phyloP scores from a whole-genome alignment of 2,888 invertebrate species.

The Suillia variegata region DNA sequence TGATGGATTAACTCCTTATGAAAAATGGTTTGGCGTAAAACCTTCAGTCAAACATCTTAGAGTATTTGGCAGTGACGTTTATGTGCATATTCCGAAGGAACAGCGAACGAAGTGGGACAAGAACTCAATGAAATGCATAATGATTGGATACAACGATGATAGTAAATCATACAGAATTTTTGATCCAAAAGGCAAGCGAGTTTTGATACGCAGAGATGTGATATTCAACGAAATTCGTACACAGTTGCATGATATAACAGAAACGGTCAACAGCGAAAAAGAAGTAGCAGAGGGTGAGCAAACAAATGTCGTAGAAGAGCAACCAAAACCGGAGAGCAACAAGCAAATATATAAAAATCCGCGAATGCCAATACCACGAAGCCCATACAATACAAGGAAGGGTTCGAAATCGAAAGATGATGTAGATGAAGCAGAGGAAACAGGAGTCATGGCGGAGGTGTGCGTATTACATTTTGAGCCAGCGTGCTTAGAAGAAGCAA shows the following conservation, averaged over 20 bases:
- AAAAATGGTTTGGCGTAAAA: constrained; percentile 32
- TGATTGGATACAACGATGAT: constrained; percentile 14
- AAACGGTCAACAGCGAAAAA: no score
- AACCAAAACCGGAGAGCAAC: neutral
- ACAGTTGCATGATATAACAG: neutral
- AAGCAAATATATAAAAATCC: constrained; percentile 15
- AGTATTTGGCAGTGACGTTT: constrained; percentile 23
- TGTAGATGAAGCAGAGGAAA: constrained; percentile 1
- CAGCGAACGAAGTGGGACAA: constrained; percentile 17
- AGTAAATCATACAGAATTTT: constrained; percentile 7
- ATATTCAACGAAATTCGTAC: constrained; percentile 16
- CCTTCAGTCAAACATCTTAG: constrained; percentile 26
- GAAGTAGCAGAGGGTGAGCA: neutral
- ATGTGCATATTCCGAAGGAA: constrained; percentile 21
- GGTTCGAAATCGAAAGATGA: constrained; percentile 3
- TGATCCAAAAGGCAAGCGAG: constrained; percentile 7
- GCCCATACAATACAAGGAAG: constrained; percentile 8
- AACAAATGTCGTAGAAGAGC: neutral
- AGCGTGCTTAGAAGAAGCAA: constrained; percentile 15
- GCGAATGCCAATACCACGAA: constrained; percentile 14
- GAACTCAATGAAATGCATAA: constrained; percentile 17
- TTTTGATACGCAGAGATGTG: constrained; percentile 21
- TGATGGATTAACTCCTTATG: constrained; percentile 31
- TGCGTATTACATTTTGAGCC: constrained; percentile 18
- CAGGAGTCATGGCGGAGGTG: constrained; percentile 9